These are phyloP conservation scores for Tridacna gigas DNA, from an alignment of 2,888 invertebrate genomes.

Conservation along the genomic window DNA sequence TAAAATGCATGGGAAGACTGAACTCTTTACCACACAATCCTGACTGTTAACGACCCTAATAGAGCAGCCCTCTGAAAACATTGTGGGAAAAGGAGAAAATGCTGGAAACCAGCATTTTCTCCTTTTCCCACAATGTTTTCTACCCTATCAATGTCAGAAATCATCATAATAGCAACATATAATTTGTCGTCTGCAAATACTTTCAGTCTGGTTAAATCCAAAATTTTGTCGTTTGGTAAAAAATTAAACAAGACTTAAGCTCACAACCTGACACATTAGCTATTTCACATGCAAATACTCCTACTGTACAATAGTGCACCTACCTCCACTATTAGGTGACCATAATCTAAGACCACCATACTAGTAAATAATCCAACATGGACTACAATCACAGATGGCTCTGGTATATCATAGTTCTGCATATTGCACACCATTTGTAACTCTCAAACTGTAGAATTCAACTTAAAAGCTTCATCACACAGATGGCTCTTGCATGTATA, in stretches of 20 bases:
- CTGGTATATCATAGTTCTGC: constrained; percentile 18
- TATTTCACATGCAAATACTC: too few relatives aligned
- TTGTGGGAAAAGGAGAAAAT: not conserved
- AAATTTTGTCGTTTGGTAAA: too few relatives aligned
- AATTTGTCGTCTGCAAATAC: too few relatives aligned
- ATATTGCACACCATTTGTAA: constrained; percentile 14
- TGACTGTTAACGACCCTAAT: too few relatives aligned
- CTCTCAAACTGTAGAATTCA: not conserved
- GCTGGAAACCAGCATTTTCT: not conserved
- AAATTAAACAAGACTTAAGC: not conserved
- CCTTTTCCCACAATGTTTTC: not conserved
- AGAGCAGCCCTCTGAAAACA: too few relatives aligned
- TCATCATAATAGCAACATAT: too few relatives aligned
- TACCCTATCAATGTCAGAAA: too few relatives aligned
- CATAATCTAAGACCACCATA: constrained; percentile 49
- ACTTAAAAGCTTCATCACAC: too few relatives aligned
- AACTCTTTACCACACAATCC: too few relatives aligned
- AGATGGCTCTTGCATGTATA: too few relatives aligned
- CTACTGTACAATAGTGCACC: not conserved
- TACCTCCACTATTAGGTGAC: constrained; percentile 42
- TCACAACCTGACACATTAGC: not conserved
- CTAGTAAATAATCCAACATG: constrained; percentile 53
- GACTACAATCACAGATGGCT: constrained; percentile 35
- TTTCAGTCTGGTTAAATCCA: too few relatives aligned
- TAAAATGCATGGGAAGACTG: too few relatives aligned